Base-by-base conservation (phyloP, 2,113 vertebrate species). In the Coturnix japonica region DNA sequence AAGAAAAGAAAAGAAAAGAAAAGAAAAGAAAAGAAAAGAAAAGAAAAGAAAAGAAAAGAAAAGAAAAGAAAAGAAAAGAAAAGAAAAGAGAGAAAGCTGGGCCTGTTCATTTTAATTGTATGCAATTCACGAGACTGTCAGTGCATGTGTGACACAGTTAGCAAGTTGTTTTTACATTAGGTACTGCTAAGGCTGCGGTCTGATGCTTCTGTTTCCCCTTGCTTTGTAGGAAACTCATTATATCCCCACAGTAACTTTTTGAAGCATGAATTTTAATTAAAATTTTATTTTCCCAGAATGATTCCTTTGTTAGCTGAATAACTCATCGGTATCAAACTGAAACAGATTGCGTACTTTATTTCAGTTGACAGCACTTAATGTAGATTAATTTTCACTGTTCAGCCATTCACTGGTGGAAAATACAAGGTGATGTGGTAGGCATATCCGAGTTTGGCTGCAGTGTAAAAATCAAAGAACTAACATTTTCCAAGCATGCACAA, bases 401-500 rank as follows among this genome's bases (percentile, higher is more conserved):
- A 65, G 14, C 39, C 5, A 65, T 82, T 85, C 44, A 35, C 35
- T 67, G 73, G 43, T 84, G 37, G 65, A 57, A 91, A 86, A 26
- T 81, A 35, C 59, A 75, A 86, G 51, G 37, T 77, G 57, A 41
- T 9, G 2, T 44, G 89, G 33, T 54, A 77, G 73, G 35, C 47
- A 8, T 43, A 65, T 57, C 70, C 22, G 77, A 60, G 23, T 89
- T 85, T 75, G 78, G 30, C 59, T 49, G 7, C 33, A 13, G n/a
- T 28, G 16, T 93, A 87, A 95, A 93, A 85, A 95, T 95, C 82
- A 91, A 90, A 95, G 69, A 47, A 59, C 1, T 25, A 85, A 6
- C 4, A 3, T 76, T 63, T 74, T 74, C 69, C 33, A 41, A 81
- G 89, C 47, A 26, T 2, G 1, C 4, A 3, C 31, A 67, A 72